These are phyloP conservation scores for Phalacrocorax pelagicus DNA, from an alignment of 2,113 vertebrate genomes.

Conservation along the genomic window DNA sequence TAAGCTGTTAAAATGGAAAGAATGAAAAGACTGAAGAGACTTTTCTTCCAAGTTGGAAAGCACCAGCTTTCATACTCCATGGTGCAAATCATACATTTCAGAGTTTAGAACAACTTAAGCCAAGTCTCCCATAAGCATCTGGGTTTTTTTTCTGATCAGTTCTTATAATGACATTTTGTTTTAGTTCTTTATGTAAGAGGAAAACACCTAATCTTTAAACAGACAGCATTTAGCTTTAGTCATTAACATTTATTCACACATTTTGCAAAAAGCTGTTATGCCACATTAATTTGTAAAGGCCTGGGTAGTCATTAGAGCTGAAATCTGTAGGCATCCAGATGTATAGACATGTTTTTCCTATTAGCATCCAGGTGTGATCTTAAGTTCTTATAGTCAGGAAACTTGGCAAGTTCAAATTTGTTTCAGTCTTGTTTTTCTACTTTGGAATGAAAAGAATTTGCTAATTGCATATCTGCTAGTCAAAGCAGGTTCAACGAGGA, in stretches of 20 bases:
- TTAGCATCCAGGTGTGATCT: slow-evolving; percentile 47
- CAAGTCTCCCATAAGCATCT: background rate
- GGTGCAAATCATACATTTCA: background rate
- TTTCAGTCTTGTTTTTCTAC: slow-evolving; percentile 41
- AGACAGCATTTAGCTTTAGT: background rate
- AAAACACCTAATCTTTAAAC: background rate
- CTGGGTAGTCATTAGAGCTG: background rate
- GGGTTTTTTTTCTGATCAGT: background rate
- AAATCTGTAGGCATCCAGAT: slow-evolving; percentile 5
- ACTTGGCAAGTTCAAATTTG: slow-evolving; percentile 60
- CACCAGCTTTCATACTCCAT: background rate
- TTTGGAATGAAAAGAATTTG: slow-evolving; percentile 53
- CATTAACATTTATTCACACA: background rate
- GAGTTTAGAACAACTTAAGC: background rate
- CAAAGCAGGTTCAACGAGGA: slow-evolving; percentile 38
- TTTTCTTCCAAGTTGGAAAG: slow-evolving; percentile 44
- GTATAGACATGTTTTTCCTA: slow-evolving; percentile 41
- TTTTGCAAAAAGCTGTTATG: background rate
- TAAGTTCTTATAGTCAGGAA: slow-evolving; percentile 32
- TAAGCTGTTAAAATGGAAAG: slow-evolving; percentile 50
- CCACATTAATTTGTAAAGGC: background rate
- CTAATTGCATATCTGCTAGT: slow-evolving; percentile 56
- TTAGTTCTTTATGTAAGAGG: background rate
- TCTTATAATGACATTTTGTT: background rate
- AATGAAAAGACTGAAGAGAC: slow-evolving; percentile 3